Evolutionary conservation across 1,140 invertebrate genomes (phyloP).

Genomic region (Drosophila cardini): DNA sequence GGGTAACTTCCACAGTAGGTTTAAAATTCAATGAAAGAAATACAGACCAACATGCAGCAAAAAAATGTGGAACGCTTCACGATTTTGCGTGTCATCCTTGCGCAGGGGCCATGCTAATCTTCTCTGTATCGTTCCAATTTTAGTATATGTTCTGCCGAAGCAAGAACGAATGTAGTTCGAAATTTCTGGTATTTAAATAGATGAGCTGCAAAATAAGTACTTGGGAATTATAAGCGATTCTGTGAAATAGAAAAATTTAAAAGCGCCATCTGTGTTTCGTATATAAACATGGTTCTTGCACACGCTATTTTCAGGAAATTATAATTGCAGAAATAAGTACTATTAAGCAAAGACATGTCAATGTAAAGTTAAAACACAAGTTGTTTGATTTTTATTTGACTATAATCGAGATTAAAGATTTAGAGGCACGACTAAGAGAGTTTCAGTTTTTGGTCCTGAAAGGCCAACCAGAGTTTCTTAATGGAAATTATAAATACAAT

Average conservation of each 20-base stretch:
- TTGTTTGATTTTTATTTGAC: conserved; percentile 67
- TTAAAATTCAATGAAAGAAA: conserved; percentile 46
- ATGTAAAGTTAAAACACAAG: conserved; percentile 65
- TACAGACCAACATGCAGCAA: conserved; percentile 49
- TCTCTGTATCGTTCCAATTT: no score
- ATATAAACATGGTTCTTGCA: no score
- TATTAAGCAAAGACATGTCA: no score
- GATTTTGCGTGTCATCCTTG: no score
- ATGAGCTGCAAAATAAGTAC: neutral
- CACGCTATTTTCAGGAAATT: no score
- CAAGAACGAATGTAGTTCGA: conserved; percentile 86
- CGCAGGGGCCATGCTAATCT: no score
- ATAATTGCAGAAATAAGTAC: no score
- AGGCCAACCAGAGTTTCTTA: conserved; percentile 38
- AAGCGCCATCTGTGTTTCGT: no score
- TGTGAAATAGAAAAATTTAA: no score
- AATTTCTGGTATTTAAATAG: conserved; percentile 51
- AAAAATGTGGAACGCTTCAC: conserved; percentile 87
- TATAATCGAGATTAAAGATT: conserved; percentile 65
- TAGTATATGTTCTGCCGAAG: conserved; percentile 87
- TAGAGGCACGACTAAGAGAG: conserved; percentile 76
- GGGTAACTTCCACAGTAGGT: no score
- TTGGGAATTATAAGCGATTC: conserved; percentile 60
- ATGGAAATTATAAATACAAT: conserved; percentile 53
- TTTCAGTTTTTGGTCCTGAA: conserved; percentile 50